Evolutionary conservation across 92 coral and sea anemone species (phyloP).

Genomic region (Parazoanthus swiftii): DNA sequence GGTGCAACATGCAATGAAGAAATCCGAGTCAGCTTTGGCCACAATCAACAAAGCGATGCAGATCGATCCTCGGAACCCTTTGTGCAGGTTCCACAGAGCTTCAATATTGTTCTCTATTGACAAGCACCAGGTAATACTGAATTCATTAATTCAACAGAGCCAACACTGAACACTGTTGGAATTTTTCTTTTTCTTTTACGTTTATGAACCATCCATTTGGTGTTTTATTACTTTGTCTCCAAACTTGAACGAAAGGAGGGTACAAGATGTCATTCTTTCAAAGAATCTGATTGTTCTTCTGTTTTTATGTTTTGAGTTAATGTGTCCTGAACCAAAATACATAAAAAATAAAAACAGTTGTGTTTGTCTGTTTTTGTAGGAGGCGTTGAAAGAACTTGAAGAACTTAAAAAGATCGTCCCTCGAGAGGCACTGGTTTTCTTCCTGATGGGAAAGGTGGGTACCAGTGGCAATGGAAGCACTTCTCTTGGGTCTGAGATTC

Average conservation of each 20-base stretch:
- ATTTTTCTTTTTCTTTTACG: too few relatives aligned
- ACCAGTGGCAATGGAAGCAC: background rate
- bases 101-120: slow-evolving; percentile 93
- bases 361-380: slow-evolving; percentile 52
- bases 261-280: too few relatives aligned
- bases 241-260: too few relatives aligned
- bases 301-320: too few relatives aligned
- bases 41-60: slow-evolving; percentile 94
- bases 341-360: background rate
- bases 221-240: too few relatives aligned
- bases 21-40: slow-evolving; percentile 81
- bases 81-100: slow-evolving; percentile 97
- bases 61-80: slow-evolving; percentile 93
- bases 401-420: slow-evolving; percentile 94
- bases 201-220: too few relatives aligned
- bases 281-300: too few relatives aligned
- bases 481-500: too few relatives aligned
- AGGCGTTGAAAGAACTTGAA: slow-evolving; percentile 92
- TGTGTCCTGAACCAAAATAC: background rate
- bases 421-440: slow-evolving; percentile 93
- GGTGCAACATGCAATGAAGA: slow-evolving; percentile 98
- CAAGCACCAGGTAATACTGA: slow-evolving; percentile 68
- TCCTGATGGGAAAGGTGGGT: slow-evolving; percentile 91
- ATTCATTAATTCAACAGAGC: background rate
- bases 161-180: too few relatives aligned